Evolutionary conservation across 2,113 vertebrate species (phyloP).

Genomic region (Rhodinocichla rosea): DNA sequence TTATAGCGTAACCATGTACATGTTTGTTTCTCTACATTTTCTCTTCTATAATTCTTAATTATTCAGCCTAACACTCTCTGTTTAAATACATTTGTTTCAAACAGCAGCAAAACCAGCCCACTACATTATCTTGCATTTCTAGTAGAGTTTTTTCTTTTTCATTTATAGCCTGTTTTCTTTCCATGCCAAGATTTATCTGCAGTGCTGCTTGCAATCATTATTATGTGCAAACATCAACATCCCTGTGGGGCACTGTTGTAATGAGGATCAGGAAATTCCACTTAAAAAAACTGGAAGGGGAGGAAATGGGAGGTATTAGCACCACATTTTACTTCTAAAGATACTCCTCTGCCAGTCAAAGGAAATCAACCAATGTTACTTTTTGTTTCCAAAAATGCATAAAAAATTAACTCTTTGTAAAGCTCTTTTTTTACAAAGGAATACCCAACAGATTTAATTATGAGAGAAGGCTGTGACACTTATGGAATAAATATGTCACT

Average conservation of each 20-base stretch:
- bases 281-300: conserved; percentile 7
- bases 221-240: conserved; percentile 6
- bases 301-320: not conserved
- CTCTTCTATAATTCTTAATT: not conserved
- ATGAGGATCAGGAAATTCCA: conserved; percentile 9
- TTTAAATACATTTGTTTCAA: not conserved
- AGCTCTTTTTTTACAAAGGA: not conserved
- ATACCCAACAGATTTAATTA: conserved; percentile 64
- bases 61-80: not conserved
- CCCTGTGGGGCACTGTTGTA: not conserved
- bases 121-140: not conserved
- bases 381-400: conserved; percentile 21
- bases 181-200: not conserved
- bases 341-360: conserved; percentile 21
- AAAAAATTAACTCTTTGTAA: conserved; percentile 20
- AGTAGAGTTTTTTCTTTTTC: not conserved
- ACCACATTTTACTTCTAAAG: conserved; percentile 15
- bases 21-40: not conserved
- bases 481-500: conserved; percentile 32
- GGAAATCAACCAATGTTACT: not conserved
- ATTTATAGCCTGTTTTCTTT: not conserved
- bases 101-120: not conserved
- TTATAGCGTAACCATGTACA: not conserved
- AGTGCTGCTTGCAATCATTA: conserved; percentile 2
- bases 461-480: conserved; percentile 31